Evolutionary conservation across 2,797 vertebrate species (phyloP), one percentile per base, ranked within the genome.

Genomic region (Rhadinocentrus ornatus): DNA sequence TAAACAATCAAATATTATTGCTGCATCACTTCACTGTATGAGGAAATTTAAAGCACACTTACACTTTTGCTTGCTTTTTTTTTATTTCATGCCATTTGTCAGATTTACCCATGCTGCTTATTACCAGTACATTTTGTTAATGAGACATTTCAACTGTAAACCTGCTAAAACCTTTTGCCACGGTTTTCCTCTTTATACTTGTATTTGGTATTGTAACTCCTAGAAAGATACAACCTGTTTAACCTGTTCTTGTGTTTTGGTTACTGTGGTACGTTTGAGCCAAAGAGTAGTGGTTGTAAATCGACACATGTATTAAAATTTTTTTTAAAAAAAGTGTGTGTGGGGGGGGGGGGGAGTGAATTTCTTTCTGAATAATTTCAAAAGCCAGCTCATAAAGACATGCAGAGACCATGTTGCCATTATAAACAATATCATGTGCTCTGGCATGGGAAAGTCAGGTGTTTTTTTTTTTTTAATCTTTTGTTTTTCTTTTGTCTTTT

Each of bases 371-470:
- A 39, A 5, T 55, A 34, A 9, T 6, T 3, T 41, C 2, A 46
- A 52, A 4, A 18, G 1, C 29, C 29, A 16, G 13, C 13, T 39
- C 61, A 13, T 63, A 37, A 63, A 60, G 76, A 73, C 22, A 1
- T 61, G 20, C 39, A 35, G 31, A 64, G 31, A 20, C 29, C 10
- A 9, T 90, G 79, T 89, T 89, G 52, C 20, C 29, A 81, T 62
- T 75, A 59, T 71, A 88, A 91, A 90, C 80, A 88, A 6, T 18
- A 16, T 59, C 63, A 22, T 75, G 27, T 62, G 27, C 41, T 6
- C 22, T 62, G 20, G 11, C 26, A 44, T 60, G 27, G 60, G 10
- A 59, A 78, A 37, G 35, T 60, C 56, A 55, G 26, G 20, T 64
- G 24, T 20, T 4, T 8, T 27, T 26, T 53, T 69, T 58, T 58